Evolutionary conservation across 2,797 vertebrate genomes (phyloP).

Genomic region (Phalloptychus januarius): DNA sequence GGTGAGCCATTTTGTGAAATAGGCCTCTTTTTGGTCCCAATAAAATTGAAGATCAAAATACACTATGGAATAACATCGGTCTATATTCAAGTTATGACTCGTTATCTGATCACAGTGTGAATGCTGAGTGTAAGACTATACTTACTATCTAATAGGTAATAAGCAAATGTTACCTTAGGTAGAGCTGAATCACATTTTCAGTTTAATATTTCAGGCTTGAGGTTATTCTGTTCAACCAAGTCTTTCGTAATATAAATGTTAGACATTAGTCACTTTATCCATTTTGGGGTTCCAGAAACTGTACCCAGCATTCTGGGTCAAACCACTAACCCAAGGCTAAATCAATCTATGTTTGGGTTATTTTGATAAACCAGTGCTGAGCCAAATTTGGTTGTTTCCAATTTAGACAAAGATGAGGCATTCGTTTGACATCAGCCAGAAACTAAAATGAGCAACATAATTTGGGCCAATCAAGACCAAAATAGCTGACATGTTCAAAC

Average conservation of each 20-base stretch:
- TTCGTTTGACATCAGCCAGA: not conserved
- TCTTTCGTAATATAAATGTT: not conserved
- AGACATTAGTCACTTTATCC: not conserved
- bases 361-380: not conserved
- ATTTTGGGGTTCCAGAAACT: not conserved
- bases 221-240: not conserved
- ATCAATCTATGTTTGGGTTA: not conserved
- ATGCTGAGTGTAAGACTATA: not conserved
- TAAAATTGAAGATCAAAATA: not conserved
- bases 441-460: not conserved
- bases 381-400: not conserved
- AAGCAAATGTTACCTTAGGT: not conserved
- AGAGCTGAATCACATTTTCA: not conserved
- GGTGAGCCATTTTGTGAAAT: not conserved
- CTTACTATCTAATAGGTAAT: not conserved
- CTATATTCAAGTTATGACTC: not conserved
- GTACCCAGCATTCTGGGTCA: not conserved
- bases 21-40: not conserved
- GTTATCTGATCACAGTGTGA: not conserved
- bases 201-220: not conserved
- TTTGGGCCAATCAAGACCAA: not conserved
- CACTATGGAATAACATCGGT: not conserved
- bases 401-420: not conserved
- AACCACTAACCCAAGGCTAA: not conserved
- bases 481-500: slow-evolving; percentile 2